Percentiles rank a stretch among this genome's conserved stretches.
Conservation (phyloP, 1,140 invertebrate species). For the Lordiphosa mommai region DNA sequence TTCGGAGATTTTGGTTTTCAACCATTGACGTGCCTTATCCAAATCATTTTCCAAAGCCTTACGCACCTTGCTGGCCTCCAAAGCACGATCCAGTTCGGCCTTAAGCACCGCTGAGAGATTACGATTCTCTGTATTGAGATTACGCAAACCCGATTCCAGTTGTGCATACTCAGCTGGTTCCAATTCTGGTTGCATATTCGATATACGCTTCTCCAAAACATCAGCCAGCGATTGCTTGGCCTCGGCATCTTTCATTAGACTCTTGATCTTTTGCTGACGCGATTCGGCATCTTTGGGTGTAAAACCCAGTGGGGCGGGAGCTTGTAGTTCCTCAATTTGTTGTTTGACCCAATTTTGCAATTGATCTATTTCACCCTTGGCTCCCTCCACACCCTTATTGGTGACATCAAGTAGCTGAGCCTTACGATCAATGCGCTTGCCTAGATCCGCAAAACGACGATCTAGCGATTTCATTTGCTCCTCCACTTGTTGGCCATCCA, state of each 20-base stretch:
- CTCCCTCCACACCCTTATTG: slow-evolving; percentile 89
- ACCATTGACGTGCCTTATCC: slow-evolving; percentile 88
- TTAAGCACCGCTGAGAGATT: slow-evolving; percentile 86
- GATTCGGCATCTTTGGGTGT: slow-evolving; percentile 88
- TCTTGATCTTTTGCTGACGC: slow-evolving; percentile 85
- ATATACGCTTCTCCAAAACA: slow-evolving; percentile 89
- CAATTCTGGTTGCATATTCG: slow-evolving; percentile 91
- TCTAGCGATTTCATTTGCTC: slow-evolving; percentile 93
- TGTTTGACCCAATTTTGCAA: slow-evolving; percentile 90
- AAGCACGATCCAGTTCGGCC: slow-evolving; percentile 86
- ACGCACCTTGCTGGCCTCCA: slow-evolving; percentile 84
- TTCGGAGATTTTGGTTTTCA: slow-evolving; percentile 87
- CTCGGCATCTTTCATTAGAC: slow-evolving; percentile 90
- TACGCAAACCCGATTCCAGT: slow-evolving; percentile 84
- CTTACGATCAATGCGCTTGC: slow-evolving; percentile 91
- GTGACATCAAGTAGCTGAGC: slow-evolving; percentile 89
- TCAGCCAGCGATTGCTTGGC: slow-evolving; percentile 90
- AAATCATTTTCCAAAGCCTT: slow-evolving; percentile 89
- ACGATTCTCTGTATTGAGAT: slow-evolving; percentile 86
- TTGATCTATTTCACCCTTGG: slow-evolving; percentile 86
- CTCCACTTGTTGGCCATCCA: slow-evolving; percentile 94
- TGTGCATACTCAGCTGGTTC: slow-evolving; percentile 88
- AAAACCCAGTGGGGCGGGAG: slow-evolving; percentile 86
- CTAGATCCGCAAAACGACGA: slow-evolving; percentile 89
- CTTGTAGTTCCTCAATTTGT: slow-evolving; percentile 85